Evolutionary conservation across 2,797 vertebrate genomes (phyloP), one percentile per base, ranked within the genome.

Genomic region (Eidolon dupreanum): DNA sequence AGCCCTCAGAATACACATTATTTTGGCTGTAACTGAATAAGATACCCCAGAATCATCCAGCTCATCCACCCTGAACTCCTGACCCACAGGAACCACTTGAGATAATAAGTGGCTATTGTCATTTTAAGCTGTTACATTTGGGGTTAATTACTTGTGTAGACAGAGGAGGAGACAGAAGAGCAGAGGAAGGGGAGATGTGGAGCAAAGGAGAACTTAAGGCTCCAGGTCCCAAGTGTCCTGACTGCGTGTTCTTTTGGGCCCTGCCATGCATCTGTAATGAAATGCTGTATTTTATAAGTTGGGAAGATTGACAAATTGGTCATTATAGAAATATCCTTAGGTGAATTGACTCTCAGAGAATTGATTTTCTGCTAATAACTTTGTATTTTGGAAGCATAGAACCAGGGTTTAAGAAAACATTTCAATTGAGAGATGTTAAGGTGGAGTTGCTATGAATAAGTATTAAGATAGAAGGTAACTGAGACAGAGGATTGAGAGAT

Each of bases 301-400:
- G 63, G 68, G 59, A 93, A 36, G 36, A 49, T 41, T 63, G 59
- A 41, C 90, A 86, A 87, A 92, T 33, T 33, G 24, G 70, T 75
- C 68, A 51, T 94, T 83, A 53, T 28, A 71, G 63, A 91, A 93
- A 83, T 19, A 78, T 82, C 51, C 55, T 91, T 66, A 36, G 81
- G 63, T 86, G 87, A 96, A 49, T 0, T 87, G 83, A 74, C 38
- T 74, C 94, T 73, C 46, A 73, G 17, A 43, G 24, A 55, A 55
- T 41, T 88, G 57, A 43, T 91, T 95, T 94, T 96, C 63, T 84
- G 6, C 63, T 86, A 71, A 51, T 66, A 88, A 84, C 55, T 65
- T 78, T 38, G 49, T 77, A 31, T 16, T 33, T 87, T 24, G 5
- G 6, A 43, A 65, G 78, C 83, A 12, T 74, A 86, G 73, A 90